These are phyloP conservation scores for Archilochus colubris DNA, from an alignment of 2,113 vertebrate genomes.

Conservation along the genomic window DNA sequence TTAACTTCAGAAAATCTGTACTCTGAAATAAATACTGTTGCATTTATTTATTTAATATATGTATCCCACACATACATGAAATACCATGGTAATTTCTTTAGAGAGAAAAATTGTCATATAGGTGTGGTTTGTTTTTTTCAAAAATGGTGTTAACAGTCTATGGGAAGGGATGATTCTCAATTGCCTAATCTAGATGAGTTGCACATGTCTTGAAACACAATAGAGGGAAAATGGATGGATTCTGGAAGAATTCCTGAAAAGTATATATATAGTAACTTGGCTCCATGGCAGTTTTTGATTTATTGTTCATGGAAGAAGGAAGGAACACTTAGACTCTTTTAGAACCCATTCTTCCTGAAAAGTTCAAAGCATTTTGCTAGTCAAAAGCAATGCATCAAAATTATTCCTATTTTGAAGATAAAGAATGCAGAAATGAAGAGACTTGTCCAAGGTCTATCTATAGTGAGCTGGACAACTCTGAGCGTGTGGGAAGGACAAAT, in stretches of 20 bases:
- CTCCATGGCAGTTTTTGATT: background rate
- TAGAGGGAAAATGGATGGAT: background rate
- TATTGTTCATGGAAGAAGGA: slow-evolving; percentile 10
- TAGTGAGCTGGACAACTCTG: background rate
- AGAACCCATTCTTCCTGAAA: background rate
- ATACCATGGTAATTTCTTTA: background rate
- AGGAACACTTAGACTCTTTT: background rate
- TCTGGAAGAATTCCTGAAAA: slow-evolving; percentile 28
- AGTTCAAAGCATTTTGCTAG: slow-evolving; percentile 30
- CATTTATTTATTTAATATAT: background rate
- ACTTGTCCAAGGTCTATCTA: background rate
- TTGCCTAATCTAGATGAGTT: background rate
- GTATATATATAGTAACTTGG: background rate
- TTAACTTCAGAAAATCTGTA: background rate
- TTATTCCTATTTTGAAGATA: background rate
- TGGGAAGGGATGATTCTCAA: background rate
- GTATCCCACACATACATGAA: background rate
- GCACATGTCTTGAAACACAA: slow-evolving; percentile 31
- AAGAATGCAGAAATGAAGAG: background rate
- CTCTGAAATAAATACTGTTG: background rate
- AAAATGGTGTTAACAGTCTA: background rate
- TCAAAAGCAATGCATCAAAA: background rate
- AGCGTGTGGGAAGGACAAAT: background rate
- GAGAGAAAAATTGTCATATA: background rate
- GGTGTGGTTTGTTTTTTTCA: background rate